Evolutionary conservation across 2,113 vertebrate genomes (phyloP), one percentile per base, ranked within the genome.

Genomic region (Eurypyga helias): DNA sequence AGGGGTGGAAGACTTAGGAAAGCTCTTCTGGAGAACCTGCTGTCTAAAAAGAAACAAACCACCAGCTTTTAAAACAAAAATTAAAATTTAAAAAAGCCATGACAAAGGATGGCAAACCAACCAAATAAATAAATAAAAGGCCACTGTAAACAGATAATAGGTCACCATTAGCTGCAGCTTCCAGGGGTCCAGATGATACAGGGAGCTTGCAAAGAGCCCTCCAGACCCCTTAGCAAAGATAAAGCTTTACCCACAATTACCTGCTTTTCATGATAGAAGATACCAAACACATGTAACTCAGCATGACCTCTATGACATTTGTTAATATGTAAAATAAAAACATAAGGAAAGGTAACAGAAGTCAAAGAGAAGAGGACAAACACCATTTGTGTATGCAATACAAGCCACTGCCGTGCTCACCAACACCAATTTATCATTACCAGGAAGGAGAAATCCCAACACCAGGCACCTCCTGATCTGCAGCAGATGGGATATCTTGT

Each of bases 391-490:
- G 70, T 89, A 7, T 45, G 70, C 73, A 72, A 46, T 17, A 34
- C 23, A 92, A 91, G 75, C 73, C 87, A 57, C 8, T 65, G 54
- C 57, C 46, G 23, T 2, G 83, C 73, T 90, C 91, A 84, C 80
- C 90, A 84, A 13, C 64, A 84, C 65, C 87, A 60, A 38, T 7
- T 71, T 13, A 31, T 54, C 25, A 9, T 9, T 60, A 36, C 49
- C 87, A 95, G 49, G 48, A 65, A 93, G 52, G 58, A 38, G 11
- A 26, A 87, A 91, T 33, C 91, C 89, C 96, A 91, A 13, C 88
- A 97, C 83, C 90, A 84, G 83, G 24, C 69, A 87, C 65, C 72
- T 62, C 48, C 62, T 69, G n/a, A 23, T 23, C 43, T 19, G 51
- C 83, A 88, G 89, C 0, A 0, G 38, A 60, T 17, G n/a, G 46